Evolutionary conservation across 2,888 invertebrate species (phyloP).

Genomic region (Orthosia gracilis): DNA sequence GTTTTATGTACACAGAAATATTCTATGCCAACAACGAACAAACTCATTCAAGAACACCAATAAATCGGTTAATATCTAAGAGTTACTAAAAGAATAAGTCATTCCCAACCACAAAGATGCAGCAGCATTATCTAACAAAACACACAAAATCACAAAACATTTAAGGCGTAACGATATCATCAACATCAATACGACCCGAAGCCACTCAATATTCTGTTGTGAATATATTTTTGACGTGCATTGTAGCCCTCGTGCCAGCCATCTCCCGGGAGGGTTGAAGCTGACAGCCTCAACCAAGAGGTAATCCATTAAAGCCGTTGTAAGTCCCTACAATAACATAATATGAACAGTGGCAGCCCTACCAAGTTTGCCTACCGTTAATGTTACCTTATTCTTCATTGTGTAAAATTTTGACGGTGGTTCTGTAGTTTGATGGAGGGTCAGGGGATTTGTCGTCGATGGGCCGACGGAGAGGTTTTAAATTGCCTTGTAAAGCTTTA

Average conservation of each 20-base stretch:
- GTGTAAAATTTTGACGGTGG: conserved; percentile 29
- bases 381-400: conserved; percentile 48
- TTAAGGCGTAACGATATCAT: conserved; percentile 40
- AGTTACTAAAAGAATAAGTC: not conserved
- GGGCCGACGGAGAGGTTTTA: not conserved
- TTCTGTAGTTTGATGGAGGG: conserved; percentile 27
- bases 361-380: conserved; percentile 45
- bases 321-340: conserved; percentile 69
- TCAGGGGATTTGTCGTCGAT: conserved; percentile 15
- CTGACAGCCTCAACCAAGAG: conserved; percentile 70
- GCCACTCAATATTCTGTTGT: conserved; percentile 70
- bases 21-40: not conserved
- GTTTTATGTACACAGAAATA: too few species aligned
- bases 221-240: conserved; percentile 76
- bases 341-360: conserved; percentile 53
- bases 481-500: not conserved
- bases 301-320: conserved; percentile 73
- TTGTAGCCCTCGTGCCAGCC: conserved; percentile 65
- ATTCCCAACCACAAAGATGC: conserved; percentile 1
- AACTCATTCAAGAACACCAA: too few species aligned
- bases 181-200: conserved; percentile 57
- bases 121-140: conserved; percentile 37
- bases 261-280: conserved; percentile 66
- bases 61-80: too few species aligned
- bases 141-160: conserved; percentile 46